Conservation (phyloP, 2,888 invertebrate genomes). For the Sinhomidia bicolor region DNA sequence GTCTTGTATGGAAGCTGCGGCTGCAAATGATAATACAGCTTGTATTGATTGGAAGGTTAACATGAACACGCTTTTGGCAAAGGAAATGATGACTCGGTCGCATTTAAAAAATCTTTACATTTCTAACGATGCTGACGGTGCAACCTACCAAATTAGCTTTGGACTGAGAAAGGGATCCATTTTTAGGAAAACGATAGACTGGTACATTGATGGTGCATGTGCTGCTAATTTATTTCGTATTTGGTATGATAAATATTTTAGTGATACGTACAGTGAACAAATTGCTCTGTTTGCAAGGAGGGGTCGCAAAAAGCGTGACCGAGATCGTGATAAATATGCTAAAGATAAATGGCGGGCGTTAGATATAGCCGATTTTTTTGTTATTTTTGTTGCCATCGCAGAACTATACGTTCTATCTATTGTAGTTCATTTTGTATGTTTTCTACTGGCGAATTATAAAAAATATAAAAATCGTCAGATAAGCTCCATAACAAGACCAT, state of each 20-base stretch:
- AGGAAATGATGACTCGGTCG: not conserved
- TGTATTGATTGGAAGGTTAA: not conserved
- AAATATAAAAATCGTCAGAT: too few relatives aligned
- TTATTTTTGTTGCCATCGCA: not conserved
- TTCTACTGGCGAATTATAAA: too few relatives aligned
- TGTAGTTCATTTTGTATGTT: too few relatives aligned
- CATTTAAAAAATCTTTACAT: not conserved
- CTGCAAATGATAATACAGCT: not conserved
- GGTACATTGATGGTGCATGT: not conserved
- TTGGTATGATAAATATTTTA: not conserved
- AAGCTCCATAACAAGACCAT: too few relatives aligned
- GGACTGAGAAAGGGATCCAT: not conserved
- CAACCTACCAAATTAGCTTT: not conserved
- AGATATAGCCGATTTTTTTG: not conserved
- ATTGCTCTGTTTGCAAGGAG: too few relatives aligned
- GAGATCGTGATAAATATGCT: too few relatives aligned
- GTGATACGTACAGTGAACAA: not conserved
- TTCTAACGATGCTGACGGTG: not conserved
- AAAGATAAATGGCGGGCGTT: not conserved
- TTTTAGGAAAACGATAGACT: not conserved
- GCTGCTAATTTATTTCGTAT: not conserved
- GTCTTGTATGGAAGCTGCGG: not conserved
- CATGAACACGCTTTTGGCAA: not conserved
- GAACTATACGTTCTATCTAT: not conserved
- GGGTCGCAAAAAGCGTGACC: too few relatives aligned